Evolutionary conservation across 2,113 vertebrate species (phyloP).

Genomic region (Casuarius casuarius): DNA sequence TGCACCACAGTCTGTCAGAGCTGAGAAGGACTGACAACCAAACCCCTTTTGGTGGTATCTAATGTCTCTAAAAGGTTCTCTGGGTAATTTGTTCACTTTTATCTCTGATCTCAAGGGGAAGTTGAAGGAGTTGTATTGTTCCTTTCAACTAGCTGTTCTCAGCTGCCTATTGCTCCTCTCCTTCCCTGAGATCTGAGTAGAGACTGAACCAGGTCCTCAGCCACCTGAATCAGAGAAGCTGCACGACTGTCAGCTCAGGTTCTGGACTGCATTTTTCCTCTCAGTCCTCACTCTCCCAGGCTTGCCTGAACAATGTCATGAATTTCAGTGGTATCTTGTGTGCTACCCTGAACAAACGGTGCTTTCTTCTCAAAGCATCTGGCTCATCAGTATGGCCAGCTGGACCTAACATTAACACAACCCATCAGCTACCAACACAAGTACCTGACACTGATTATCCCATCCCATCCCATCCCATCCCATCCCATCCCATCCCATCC

Average conservation of each 20-base stretch:
- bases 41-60: neutral
- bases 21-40: neutral
- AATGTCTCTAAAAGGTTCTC: neutral
- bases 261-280: neutral
- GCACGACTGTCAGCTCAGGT: neutral
- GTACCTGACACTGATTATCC: neutral
- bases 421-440: neutral
- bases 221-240: neutral
- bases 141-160: neutral
- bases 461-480: neutral
- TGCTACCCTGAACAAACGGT: neutral
- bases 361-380: neutral
- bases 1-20: neutral
- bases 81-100: neutral
- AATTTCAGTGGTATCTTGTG: neutral
- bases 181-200: neutral
- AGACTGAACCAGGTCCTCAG: neutral
- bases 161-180: neutral
- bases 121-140: neutral
- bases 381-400: neutral
- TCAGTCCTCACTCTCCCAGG: neutral
- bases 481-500: too few species aligned
- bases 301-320: neutral
- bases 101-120: neutral
- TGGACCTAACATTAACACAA: neutral